Conservation (phyloP, 2,888 invertebrate genomes). For the Cyrtodaria siliqua region DNA sequence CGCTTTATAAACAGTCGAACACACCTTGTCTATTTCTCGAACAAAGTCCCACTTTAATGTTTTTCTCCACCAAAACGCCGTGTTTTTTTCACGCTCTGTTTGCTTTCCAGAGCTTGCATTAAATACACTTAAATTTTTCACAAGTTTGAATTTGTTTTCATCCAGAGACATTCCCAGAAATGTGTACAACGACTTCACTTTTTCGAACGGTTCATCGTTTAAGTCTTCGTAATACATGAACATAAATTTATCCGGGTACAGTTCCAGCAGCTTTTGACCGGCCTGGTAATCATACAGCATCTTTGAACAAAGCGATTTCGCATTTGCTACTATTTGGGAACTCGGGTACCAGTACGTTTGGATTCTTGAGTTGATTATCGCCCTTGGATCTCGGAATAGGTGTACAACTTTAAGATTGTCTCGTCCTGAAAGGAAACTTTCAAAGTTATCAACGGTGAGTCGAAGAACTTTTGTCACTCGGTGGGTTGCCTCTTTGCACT, state of each 20-base stretch:
- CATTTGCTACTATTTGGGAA: neutral
- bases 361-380: slow-evolving; percentile 36
- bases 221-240: slow-evolving; percentile 45
- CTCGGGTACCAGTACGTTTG: slow-evolving; percentile 23
- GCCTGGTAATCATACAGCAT: slow-evolving; percentile 18
- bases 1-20: too few species aligned
- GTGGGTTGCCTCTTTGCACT: too few species aligned
- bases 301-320: too few species aligned
- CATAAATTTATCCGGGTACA: slow-evolving; percentile 28
- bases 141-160: slow-evolving; percentile 7
- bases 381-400: slow-evolving; percentile 29
- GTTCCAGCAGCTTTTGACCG: slow-evolving; percentile 15
- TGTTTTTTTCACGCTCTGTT: too few species aligned
- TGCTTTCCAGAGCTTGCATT: neutral
- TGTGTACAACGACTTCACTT: slow-evolving; percentile 38
- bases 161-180: slow-evolving; percentile 39
- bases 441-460: too few species aligned
- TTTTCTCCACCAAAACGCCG: too few species aligned
- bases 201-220: slow-evolving; percentile 23
- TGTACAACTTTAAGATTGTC: slow-evolving; percentile 23
- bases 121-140: slow-evolving; percentile 21
- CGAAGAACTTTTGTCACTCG: too few species aligned
- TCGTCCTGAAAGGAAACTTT: neutral
- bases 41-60: too few species aligned
- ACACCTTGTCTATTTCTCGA: too few species aligned